A percentile compares a stretch with the other conserved stretches of the same genome.
Conservation (phyloP, 2,797 vertebrate genomes). For the Tadarida brasiliensis region DNA sequence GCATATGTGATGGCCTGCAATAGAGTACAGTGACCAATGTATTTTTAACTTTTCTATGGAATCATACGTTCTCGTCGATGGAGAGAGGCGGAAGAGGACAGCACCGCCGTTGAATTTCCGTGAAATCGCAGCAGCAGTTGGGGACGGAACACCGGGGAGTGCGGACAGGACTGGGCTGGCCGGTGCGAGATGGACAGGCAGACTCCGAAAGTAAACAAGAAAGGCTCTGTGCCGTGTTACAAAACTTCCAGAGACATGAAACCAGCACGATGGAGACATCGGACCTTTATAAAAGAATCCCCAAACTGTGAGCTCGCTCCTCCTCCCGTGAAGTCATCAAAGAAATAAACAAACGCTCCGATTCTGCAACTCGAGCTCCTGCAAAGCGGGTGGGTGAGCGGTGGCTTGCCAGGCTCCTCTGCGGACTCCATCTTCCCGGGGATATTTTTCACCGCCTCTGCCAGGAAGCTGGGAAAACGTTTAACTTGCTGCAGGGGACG, state of each 20-base stretch:
- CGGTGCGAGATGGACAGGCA: background rate
- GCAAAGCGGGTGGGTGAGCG: background rate
- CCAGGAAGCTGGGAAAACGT: constrained; percentile 60
- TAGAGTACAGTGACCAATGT: background rate
- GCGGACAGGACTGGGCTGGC: background rate
- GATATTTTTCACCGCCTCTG: background rate
- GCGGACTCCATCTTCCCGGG: background rate
- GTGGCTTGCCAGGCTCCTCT: background rate
- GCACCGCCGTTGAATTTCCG: background rate
- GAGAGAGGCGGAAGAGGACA: background rate
- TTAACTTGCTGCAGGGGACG: constrained; percentile 48
- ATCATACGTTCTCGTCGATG: background rate
- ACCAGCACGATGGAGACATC: background rate
- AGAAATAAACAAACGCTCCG: background rate
- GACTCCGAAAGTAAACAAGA: fast-evolving
- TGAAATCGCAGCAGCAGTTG: background rate
- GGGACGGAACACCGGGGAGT: background rate
- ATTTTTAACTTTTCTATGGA: background rate
- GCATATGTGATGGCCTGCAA: background rate
- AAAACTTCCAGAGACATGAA: background rate
- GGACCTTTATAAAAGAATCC: background rate
- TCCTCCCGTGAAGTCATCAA: background rate
- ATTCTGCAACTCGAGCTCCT: background rate
- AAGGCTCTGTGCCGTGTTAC: background rate
- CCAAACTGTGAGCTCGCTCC: background rate